Percentiles rank a stretch among this genome's conserved stretches.
These are phyloP conservation scores for Drosophila melanogaster DNA, from an alignment of 1,140 invertebrate species.

Conservation along the genomic window Release_6_plus_ISO1_MT NT_033777.3:11365501-11366000, in stretches of 20 bases:
- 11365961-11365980: constrained; percentile 76
- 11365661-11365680: constrained; percentile 76
- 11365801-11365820: constrained; percentile 51
- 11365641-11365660: constrained; percentile 39
- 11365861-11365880: constrained; percentile 82
- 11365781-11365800: constrained; percentile 42
- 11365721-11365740: constrained; percentile 55
- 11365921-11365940: constrained; percentile 24
- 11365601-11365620: constrained; percentile 1
- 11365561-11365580: constrained; percentile 4
- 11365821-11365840: constrained; percentile 79
- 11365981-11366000: neutral
- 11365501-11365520: constrained; percentile 55
- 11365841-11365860: constrained; percentile 77
- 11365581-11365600: neutral
- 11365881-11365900: constrained; percentile 63
- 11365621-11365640: constrained; percentile 6
- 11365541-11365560: constrained; percentile 51
- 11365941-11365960: constrained; percentile 31
- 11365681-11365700: constrained; percentile 81
- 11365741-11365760: constrained; percentile 73
- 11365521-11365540: constrained; percentile 45
- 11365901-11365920: constrained; percentile 11
- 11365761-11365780: constrained; percentile 73
- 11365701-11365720: constrained; percentile 59